Conservation (phyloP, 1,140 invertebrate genomes). For the Mamestra configurata region DNA sequence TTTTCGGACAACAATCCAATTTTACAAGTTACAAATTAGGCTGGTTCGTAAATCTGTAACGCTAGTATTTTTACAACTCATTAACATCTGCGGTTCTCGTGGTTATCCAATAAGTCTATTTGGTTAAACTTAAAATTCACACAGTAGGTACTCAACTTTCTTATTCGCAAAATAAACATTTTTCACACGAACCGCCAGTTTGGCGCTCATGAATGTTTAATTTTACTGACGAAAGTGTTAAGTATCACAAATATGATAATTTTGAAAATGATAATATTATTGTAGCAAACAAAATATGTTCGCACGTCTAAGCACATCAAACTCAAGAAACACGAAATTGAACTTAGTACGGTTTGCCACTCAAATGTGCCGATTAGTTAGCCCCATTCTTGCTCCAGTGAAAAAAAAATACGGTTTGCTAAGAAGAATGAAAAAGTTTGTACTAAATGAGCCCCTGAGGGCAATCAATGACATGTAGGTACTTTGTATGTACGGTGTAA, state of each 20-base stretch:
- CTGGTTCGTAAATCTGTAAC: background rate
- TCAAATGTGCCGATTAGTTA: no score
- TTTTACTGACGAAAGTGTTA: background rate
- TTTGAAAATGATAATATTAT: no score
- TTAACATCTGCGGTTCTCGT: background rate
- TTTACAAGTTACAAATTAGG: background rate
- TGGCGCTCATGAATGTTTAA: background rate
- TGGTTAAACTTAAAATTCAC: background rate
- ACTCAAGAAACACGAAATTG: no score
- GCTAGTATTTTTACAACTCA: background rate
- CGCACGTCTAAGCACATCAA: no score
- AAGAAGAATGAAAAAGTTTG: background rate
- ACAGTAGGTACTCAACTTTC: background rate
- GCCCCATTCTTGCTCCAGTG: no score
- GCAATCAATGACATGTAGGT: background rate
- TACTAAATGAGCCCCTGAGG: background rate
- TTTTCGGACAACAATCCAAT: background rate
- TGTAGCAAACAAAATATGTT: no score
- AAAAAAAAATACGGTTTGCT: background rate
- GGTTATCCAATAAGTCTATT: constrained; percentile 11
- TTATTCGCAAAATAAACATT: background rate
- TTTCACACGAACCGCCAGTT: background rate
- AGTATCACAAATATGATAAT: background rate
- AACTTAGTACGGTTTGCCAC: no score
- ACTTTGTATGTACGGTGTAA: no score